Evolutionary conservation across 2,797 vertebrate genomes (phyloP), one percentile per base, ranked within the genome.

Genomic region (Gallinago nigripennis): DNA sequence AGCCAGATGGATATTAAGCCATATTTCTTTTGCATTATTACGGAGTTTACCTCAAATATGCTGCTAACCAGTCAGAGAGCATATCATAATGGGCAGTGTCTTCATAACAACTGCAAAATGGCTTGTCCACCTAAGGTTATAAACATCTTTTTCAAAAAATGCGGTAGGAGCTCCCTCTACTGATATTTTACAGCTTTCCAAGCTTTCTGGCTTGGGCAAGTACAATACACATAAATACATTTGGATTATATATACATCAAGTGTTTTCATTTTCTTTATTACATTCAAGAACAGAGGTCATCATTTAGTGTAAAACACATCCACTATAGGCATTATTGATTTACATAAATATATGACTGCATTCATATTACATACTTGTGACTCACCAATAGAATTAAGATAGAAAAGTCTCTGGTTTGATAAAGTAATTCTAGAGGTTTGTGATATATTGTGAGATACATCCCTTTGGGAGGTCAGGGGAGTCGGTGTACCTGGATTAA

Each of bases 81-180:
- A 45, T 56, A 84, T 76, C 66, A 63, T 24, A 63, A 82, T 30
- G 35, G 20, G 8, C 78, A 87, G 41, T 20, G 43, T 76, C 37
- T 50, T 92, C 71, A 6, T 3, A 33, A 53, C 73, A 66, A 24
- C 23, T 39, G 21, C 65, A 81, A 94, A 76, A 85, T 12, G 9
- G 48, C 7, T 56, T 16, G 33, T 56, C 94, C 71, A 71, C 39
- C 19, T 30, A 53, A 57, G 20, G 50, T 27, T 30, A 63, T 14
- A 43, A 56, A 6, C 11, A n/a, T 8, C 23, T 35, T 53, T 37
- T 71, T 33, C 37, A 68, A 95, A 63, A 82, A 25, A 68, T 94
- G 94, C 84, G 8, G 37, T 64, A 66, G 85, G 96, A 97, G 96
- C 94, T 95, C 96, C 96, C 95, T 96, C 97, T 97, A 76, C 80